phyloP scores from a whole-genome alignment of 2,888 invertebrate genomes.

The Anoplius nigerrimus region DNA sequence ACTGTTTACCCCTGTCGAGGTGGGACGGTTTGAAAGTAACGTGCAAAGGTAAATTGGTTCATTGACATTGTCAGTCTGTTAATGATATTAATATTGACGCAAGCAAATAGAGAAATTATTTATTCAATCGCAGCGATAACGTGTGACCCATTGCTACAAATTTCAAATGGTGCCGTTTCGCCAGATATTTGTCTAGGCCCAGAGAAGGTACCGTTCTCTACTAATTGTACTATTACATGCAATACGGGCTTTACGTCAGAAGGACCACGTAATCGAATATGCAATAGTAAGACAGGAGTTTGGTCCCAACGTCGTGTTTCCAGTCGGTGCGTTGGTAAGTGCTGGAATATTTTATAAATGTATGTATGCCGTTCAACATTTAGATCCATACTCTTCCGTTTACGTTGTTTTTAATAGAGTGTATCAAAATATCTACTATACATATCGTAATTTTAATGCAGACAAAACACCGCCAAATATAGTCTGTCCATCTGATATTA shows the following conservation, averaged over 20 bases:
- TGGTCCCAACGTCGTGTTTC: slow-evolving; percentile 76
- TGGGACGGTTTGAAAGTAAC: slow-evolving; percentile 83
- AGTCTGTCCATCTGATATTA: slow-evolving; percentile 78
- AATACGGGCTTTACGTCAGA: slow-evolving; percentile 78
- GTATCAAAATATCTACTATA: too few relatives aligned
- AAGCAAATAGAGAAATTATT: not conserved
- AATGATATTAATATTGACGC: not conserved
- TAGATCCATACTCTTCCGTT: not conserved
- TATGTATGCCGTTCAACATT: not conserved
- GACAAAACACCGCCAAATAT: slow-evolving; percentile 79
- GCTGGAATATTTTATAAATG: too few relatives aligned
- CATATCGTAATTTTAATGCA: slow-evolving; percentile 60
- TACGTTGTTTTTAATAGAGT: not conserved
- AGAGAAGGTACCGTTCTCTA: slow-evolving; percentile 78
- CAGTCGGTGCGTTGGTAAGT: slow-evolving; percentile 76
- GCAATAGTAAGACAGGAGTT: slow-evolving; percentile 78
- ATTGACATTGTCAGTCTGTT: not conserved
- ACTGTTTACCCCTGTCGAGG: slow-evolving; percentile 81
- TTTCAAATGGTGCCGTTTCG: slow-evolving; percentile 77
- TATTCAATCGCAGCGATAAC: slow-evolving; percentile 69
- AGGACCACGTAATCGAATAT: slow-evolving; percentile 77
- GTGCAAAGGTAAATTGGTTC: slow-evolving; percentile 79
- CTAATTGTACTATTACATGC: slow-evolving; percentile 79
- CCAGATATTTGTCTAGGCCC: slow-evolving; percentile 77
- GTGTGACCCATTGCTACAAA: slow-evolving; percentile 76